A percentile compares a stretch with the other conserved stretches of the same genome.
Conservation (phyloP, 1,140 invertebrate genomes). For the Notospermus geniculatus region DNA sequence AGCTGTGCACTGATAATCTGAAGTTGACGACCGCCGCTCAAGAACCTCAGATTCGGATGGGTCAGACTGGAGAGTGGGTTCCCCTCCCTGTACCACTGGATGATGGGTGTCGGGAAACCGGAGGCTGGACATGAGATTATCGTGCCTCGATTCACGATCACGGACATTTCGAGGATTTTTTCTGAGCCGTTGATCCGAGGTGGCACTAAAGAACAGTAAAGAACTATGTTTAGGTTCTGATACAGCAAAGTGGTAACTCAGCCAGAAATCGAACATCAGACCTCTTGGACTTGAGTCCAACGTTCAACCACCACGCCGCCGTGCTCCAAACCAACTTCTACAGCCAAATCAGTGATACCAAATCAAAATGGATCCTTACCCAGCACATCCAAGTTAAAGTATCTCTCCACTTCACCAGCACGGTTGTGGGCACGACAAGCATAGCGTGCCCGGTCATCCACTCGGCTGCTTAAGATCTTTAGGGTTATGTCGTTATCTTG, state of each 20-base stretch:
- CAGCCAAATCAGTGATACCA: too few species aligned
- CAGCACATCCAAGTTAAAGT: slow-evolving; percentile 54
- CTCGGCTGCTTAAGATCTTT: slow-evolving; percentile 14
- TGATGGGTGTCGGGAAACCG: slow-evolving; percentile 43
- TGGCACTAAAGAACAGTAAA: too few species aligned
- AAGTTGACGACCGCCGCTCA: slow-evolving; percentile 47
- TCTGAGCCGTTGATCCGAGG: slow-evolving; percentile 39
- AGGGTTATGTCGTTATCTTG: slow-evolving; percentile 7
- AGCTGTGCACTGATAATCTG: slow-evolving; percentile 51
- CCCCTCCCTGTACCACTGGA: slow-evolving; percentile 44
- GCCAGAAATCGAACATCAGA: too few species aligned
- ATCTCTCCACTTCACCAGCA: slow-evolving; percentile 55
- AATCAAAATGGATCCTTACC: slow-evolving; percentile 54
- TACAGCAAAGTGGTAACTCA: too few species aligned
- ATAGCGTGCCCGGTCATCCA: slow-evolving; percentile 48
- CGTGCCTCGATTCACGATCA: slow-evolving; percentile 36
- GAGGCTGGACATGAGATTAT: slow-evolving; percentile 40
- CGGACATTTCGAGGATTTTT: slow-evolving; percentile 31
- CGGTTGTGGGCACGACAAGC: slow-evolving; percentile 60
- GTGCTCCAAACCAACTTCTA: too few species aligned
- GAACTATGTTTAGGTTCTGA: too few species aligned
- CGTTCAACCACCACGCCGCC: too few species aligned
- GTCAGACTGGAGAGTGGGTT: slow-evolving; percentile 13
- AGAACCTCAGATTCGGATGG: slow-evolving; percentile 45
- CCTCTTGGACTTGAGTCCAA: too few species aligned